Percentiles rank a stretch among this genome's conserved stretches.
phyloP scores from a whole-genome alignment of 2,888 invertebrate genomes.

The Stenurella melanura region DNA sequence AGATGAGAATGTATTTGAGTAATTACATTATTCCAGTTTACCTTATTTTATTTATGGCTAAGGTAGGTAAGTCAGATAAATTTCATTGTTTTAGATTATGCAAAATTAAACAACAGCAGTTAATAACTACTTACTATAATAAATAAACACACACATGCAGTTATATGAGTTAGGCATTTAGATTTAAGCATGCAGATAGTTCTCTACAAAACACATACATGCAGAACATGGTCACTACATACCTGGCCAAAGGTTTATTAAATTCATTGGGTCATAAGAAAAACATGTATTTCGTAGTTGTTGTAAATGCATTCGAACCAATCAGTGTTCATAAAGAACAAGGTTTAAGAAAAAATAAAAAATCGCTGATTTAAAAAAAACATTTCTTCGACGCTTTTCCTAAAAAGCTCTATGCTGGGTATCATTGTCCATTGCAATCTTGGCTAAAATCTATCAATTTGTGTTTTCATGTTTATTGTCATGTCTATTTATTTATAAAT shows the following conservation, averaged over 20 bases:
- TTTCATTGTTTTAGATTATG: slow-evolving; percentile 17
- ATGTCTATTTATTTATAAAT: too few relatives aligned
- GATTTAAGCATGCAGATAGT: neutral
- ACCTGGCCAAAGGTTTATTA: slow-evolving; percentile 5
- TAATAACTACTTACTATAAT: slow-evolving; percentile 21
- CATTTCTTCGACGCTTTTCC: too few relatives aligned
- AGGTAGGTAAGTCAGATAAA: neutral
- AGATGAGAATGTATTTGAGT: too few relatives aligned
- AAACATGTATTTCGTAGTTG: neutral
- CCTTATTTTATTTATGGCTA: neutral
- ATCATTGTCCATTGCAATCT: too few relatives aligned
- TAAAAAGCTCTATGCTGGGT: too few relatives aligned
- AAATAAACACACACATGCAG: slow-evolving; percentile 23
- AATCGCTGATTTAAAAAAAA: too few relatives aligned
- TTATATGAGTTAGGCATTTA: slow-evolving; percentile 7
- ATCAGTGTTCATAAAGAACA: too few relatives aligned
- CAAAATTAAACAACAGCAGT: slow-evolving; percentile 23
- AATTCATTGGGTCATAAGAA: neutral
- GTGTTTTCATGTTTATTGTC: too few relatives aligned
- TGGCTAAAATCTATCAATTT: too few relatives aligned
- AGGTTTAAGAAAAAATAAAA: too few relatives aligned
- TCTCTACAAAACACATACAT: neutral
- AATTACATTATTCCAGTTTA: neutral
- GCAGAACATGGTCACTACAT: slow-evolving; percentile 13
- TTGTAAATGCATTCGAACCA: neutral